Percentiles rank a stretch among this genome's conserved stretches.
phyloP scores from a whole-genome alignment of 2,113 vertebrate genomes.

The Menura novaehollandiae region DNA sequence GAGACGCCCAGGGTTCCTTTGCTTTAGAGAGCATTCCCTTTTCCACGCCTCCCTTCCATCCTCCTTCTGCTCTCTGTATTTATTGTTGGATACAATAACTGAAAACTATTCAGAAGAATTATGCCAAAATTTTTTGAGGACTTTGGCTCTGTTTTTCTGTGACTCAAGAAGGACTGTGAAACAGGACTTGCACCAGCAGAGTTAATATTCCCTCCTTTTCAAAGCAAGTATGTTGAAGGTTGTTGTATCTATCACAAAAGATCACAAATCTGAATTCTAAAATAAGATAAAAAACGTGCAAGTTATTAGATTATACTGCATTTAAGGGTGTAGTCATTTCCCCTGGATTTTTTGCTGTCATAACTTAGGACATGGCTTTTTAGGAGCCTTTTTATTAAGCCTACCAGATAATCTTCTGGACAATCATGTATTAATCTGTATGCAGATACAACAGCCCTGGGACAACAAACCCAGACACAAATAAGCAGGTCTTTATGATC shows the following conservation, averaged over 20 bases:
- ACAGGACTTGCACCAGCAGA: neutral
- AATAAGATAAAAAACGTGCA: neutral
- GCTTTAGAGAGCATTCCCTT: rapidly evolving
- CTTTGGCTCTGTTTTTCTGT: neutral
- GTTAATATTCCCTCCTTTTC: neutral
- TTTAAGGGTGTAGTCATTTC: neutral
- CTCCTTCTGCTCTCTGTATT: neutral
- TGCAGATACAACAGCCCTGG: neutral
- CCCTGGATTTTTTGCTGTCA: neutral
- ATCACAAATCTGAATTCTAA: neutral
- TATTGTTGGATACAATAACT: neutral
- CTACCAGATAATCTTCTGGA: neutral
- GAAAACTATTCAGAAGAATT: neutral
- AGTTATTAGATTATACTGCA: neutral
- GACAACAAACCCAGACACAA: neutral
- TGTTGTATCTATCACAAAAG: neutral
- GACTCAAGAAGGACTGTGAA: neutral
- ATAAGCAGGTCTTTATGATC: neutral
- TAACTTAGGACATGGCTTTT: neutral
- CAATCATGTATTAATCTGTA: neutral
- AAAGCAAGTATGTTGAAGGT: neutral
- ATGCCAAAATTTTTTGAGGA: neutral
- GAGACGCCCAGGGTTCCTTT: rapidly evolving
- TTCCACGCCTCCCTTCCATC: neutral
- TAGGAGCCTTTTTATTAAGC: neutral